phyloP scores from a whole-genome alignment of 1,140 invertebrate species.

The Epicauta chinensis region DNA sequence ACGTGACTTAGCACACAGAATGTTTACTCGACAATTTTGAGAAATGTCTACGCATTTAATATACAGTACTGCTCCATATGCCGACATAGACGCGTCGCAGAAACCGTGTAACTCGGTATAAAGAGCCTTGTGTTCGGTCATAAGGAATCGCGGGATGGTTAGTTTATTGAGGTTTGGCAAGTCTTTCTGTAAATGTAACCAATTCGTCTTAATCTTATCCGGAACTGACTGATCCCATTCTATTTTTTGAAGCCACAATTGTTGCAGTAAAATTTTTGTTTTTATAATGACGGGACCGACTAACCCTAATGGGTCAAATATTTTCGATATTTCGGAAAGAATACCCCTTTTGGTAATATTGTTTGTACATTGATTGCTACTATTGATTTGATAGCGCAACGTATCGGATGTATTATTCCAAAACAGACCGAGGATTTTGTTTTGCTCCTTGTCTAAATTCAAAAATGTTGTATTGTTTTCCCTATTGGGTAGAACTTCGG shows the following conservation, averaged over 20 bases:
- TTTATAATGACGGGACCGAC: constrained; percentile 24
- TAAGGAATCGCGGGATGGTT: too few relatives aligned
- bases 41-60: not conserved
- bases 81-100: constrained; percentile 27
- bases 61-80: constrained; percentile 31
- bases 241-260: constrained; percentile 28
- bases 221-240: constrained; percentile 30
- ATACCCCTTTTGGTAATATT: constrained; percentile 31
- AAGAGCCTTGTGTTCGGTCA: too few relatives aligned
- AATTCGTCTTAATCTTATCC: not conserved
- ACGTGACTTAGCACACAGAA: constrained; percentile 35
- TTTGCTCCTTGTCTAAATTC: too few relatives aligned
- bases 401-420: too few relatives aligned
- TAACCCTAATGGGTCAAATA: constrained; percentile 28
- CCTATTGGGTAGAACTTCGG: too few relatives aligned
- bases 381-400: too few relatives aligned
- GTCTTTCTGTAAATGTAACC: not conserved
- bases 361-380: too few relatives aligned
- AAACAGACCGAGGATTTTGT: too few relatives aligned
- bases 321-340: constrained; percentile 22
- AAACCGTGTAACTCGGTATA: constrained; percentile 24
- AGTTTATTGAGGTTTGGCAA: too few relatives aligned
- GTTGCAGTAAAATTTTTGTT: constrained; percentile 34
- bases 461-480: too few relatives aligned
- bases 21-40: not conserved